A percentile compares a stretch with the other conserved stretches of the same genome.
Evolutionary conservation across 2,113 vertebrate species (phyloP).

Genomic region (Apodemus sylvaticus): DNA sequence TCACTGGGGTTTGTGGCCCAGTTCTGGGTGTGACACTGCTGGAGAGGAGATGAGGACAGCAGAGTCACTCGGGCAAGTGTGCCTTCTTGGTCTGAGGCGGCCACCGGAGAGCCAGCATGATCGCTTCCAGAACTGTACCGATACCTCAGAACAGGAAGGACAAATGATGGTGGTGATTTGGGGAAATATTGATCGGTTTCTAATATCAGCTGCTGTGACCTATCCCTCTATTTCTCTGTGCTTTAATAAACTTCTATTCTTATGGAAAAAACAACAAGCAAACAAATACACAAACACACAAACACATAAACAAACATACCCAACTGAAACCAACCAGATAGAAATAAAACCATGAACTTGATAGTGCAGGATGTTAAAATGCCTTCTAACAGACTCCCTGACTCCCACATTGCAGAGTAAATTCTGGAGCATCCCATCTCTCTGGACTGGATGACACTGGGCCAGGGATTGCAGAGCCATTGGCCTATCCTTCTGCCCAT

Average conservation of each 20-base stretch:
- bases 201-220: background rate
- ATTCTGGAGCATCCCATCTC: background rate
- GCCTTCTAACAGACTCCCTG: background rate
- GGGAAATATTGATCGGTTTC: background rate
- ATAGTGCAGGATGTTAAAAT: background rate
- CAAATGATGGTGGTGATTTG: background rate
- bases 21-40: background rate
- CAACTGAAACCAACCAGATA: background rate
- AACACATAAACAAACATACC: background rate
- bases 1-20: background rate
- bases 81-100: too few relatives aligned
- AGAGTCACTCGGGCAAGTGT: background rate
- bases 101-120: too few relatives aligned
- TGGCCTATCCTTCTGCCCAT: background rate
- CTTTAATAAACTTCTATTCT: background rate
- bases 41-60: background rate
- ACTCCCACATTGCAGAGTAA: background rate
- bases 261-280: background rate
- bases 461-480: accelerated
- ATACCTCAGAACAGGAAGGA: background rate
- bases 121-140: too few relatives aligned
- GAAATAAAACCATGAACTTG: background rate
- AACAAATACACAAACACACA: background rate
- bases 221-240: background rate
- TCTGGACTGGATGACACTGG: too few relatives aligned